A percentile compares a stretch with the other conserved stretches of the same genome.
Conservation (phyloP, 2,888 invertebrate species). For the Leucophora obtusa region DNA sequence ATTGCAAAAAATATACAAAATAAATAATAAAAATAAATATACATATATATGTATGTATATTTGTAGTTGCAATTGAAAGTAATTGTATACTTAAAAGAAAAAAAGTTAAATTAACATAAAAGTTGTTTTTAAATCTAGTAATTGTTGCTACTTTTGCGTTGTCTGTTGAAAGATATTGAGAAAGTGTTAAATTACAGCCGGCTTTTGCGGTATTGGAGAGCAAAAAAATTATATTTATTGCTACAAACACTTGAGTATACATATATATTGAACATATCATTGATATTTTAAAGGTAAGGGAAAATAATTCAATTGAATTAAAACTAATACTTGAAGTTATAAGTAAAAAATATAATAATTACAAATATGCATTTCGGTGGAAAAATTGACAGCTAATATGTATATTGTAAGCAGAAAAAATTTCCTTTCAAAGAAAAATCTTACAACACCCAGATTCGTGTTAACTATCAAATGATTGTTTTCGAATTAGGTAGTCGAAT, state of each 20-base stretch:
- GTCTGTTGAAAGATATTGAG: slow-evolving; percentile 39
- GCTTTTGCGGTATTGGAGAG: slow-evolving; percentile 57
- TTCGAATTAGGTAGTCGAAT: no score
- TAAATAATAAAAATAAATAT: slow-evolving; percentile 17
- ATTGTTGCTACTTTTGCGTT: slow-evolving; percentile 9
- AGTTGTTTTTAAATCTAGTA: slow-evolving; percentile 18
- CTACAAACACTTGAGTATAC: not conserved
- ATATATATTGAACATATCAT: slow-evolving; percentile 22
- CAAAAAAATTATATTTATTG: not conserved
- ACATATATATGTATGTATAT: no score
- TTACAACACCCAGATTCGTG: no score
- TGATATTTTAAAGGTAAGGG: slow-evolving; percentile 50
- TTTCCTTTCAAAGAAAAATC: no score
- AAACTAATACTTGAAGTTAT: not conserved
- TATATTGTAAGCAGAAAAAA: no score
- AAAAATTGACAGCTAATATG: no score
- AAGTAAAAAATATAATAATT: not conserved
- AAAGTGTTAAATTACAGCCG: slow-evolving; percentile 64
- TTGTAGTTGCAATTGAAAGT: not conserved
- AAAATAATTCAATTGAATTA: slow-evolving; percentile 33
- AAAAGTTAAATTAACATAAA: slow-evolving; percentile 36
- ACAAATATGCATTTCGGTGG: no score
- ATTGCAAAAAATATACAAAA: not conserved
- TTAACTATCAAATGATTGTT: no score
- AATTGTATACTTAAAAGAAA: not conserved